Conservation (phyloP, 2,113 vertebrate genomes). For the Erythrocebus patas region DNA sequence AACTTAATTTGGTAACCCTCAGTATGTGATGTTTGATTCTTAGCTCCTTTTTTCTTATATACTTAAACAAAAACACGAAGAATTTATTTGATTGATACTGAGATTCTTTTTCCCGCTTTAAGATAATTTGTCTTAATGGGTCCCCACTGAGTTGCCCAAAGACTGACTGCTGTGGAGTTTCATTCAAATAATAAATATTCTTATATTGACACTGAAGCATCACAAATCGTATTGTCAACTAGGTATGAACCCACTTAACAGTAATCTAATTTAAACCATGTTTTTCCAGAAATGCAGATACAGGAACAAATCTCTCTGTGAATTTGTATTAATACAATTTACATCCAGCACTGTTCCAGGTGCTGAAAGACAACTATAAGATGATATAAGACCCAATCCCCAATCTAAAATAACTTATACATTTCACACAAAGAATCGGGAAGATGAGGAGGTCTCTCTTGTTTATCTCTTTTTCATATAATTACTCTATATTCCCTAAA, state of each 20-base stretch:
- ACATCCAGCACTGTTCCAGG: background rate
- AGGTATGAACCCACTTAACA: background rate
- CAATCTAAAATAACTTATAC: background rate
- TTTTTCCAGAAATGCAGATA: conserved; percentile 18
- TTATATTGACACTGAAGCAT: conserved; percentile 21
- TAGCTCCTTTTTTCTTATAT: background rate
- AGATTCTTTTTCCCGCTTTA: background rate
- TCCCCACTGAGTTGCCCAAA: background rate
- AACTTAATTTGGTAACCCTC: background rate
- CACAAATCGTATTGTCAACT: conserved; percentile 26
- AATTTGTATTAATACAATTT: conserved; percentile 14
- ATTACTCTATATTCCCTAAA: background rate
- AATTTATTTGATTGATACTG: background rate
- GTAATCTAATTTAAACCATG: background rate
- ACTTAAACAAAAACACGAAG: background rate
- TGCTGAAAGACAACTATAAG: background rate
- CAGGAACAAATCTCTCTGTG: background rate
- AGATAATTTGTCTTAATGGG: background rate
- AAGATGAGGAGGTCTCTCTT: background rate
- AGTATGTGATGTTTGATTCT: background rate
- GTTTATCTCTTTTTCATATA: background rate
- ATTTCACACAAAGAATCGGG: background rate
- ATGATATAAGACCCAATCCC: background rate
- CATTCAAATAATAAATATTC: conserved; percentile 7
- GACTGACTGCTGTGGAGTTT: background rate